Conservation (phyloP, 2,888 invertebrate species). For the Aleiodes alternator region DNA sequence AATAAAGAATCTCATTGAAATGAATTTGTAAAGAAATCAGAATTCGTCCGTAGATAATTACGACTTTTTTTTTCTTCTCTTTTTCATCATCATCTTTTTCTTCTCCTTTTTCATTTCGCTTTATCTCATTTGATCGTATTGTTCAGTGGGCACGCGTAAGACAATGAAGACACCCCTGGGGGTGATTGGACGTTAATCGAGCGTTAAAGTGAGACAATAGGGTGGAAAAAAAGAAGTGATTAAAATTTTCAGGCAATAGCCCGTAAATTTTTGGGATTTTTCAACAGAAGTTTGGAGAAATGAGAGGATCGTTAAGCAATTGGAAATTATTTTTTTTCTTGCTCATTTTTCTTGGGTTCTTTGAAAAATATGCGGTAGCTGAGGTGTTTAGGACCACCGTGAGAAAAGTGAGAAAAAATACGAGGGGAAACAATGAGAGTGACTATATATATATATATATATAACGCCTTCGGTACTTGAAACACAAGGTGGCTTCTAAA, state of each 20-base stretch:
- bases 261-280: too few species aligned
- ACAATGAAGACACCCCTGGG: constrained; percentile 50
- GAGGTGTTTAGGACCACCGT: constrained; percentile 6
- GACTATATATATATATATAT: neutral
- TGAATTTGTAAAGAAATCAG: too few species aligned
- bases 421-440: constrained; percentile 58
- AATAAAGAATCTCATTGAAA: constrained; percentile 40
- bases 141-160: constrained; percentile 58
- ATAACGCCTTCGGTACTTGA: constrained; percentile 41
- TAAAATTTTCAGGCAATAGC: constrained; percentile 40
- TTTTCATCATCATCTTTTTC: constrained; percentile 6
- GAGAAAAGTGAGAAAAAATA: neutral
- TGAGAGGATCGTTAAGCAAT: neutral
- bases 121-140: constrained; percentile 56
- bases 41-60: constrained; percentile 24
- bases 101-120: constrained; percentile 55
- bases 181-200: constrained; percentile 55
- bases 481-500: constrained; percentile 61
- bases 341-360: neutral
- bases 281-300: constrained; percentile 31
- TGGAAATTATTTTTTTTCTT: constrained; percentile 9
- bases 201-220: constrained; percentile 70
- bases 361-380: constrained; percentile 31
- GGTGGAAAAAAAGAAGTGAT: constrained; percentile 62
- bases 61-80: neutral